phyloP scores from a whole-genome alignment of 2,113 vertebrate genomes.

The Anarrhichthys ocellatus region DNA sequence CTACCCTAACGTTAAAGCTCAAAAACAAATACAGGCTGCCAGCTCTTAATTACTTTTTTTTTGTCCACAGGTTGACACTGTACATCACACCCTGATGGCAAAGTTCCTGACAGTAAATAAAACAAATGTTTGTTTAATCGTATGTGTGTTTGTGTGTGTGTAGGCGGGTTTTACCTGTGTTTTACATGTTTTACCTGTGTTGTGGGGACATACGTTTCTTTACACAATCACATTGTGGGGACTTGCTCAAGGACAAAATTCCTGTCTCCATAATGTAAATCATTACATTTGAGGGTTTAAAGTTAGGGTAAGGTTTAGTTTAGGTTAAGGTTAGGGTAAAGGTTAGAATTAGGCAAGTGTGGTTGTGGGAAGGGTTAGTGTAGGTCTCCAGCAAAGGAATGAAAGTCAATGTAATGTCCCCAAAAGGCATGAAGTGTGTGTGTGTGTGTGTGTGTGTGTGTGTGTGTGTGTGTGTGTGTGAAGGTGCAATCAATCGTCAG shows the following conservation, averaged over 20 bases:
- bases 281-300: background rate
- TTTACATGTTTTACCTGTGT: background rate
- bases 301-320: too few relatives aligned
- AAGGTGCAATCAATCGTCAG: background rate
- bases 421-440: too few relatives aligned
- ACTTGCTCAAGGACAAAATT: background rate
- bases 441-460: too few relatives aligned
- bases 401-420: too few relatives aligned
- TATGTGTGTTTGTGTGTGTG: background rate
- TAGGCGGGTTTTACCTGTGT: background rate
- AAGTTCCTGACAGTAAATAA: background rate
- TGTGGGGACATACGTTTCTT: too few relatives aligned
- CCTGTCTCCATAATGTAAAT: background rate
- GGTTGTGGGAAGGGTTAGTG: background rate
- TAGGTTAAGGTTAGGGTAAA: too few relatives aligned
- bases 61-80: background rate
- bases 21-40: background rate
- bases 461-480: too few relatives aligned
- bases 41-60: background rate
- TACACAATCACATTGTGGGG: too few relatives aligned
- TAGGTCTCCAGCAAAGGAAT: too few relatives aligned
- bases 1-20: background rate
- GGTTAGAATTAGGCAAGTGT: background rate
- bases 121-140: background rate
- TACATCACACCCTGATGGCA: background rate